phyloP scores from a whole-genome alignment of 37 sponge, comb jelly and placozoan genomes.

The Chondrosia reniformis region DNA sequence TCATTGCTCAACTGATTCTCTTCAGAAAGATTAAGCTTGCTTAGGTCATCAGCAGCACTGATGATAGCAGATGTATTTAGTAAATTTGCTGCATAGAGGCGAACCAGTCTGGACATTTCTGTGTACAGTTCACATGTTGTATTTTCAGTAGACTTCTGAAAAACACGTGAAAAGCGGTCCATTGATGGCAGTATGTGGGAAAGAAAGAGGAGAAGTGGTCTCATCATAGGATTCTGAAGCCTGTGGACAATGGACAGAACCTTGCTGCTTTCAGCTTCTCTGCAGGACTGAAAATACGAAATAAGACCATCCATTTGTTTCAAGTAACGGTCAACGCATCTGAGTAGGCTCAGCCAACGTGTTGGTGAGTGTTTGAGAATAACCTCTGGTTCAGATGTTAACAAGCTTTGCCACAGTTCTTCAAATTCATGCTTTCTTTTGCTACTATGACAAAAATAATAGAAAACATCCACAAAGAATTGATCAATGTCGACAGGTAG shows the following conservation, averaged over 20 bases:
- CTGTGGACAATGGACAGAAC: constrained; percentile 7
- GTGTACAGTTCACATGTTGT: background rate
- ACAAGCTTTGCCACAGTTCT: constrained; percentile 19
- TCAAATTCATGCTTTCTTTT: background rate
- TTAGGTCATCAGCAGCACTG: background rate
- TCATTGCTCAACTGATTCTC: constrained; percentile 8
- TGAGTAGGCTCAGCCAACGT: constrained; percentile 41
- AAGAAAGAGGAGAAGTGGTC: constrained; percentile 31
- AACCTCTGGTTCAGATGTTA: constrained; percentile 20
- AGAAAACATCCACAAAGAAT: constrained; percentile 19
- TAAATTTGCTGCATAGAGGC: background rate
- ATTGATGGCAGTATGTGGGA: background rate
- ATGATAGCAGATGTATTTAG: background rate
- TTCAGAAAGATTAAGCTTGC: background rate
- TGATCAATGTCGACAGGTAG: constrained; percentile 15
- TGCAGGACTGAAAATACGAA: constrained; percentile 37
- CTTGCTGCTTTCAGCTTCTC: constrained; percentile 15
- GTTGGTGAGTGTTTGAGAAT: constrained; percentile 35
- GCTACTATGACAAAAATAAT: constrained; percentile 7
- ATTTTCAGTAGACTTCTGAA: constrained; percentile 9
- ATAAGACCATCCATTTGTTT: constrained; percentile 41
- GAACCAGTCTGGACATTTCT: background rate
- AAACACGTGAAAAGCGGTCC: background rate
- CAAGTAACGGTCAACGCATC: constrained; percentile 28
- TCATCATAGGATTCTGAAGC: constrained; percentile 5